A percentile compares a stretch with the other conserved stretches of the same genome.
These are phyloP conservation scores for Tetragonula clypearis DNA, from an alignment of 1,140 invertebrate genomes.

Conservation along the genomic window DNA sequence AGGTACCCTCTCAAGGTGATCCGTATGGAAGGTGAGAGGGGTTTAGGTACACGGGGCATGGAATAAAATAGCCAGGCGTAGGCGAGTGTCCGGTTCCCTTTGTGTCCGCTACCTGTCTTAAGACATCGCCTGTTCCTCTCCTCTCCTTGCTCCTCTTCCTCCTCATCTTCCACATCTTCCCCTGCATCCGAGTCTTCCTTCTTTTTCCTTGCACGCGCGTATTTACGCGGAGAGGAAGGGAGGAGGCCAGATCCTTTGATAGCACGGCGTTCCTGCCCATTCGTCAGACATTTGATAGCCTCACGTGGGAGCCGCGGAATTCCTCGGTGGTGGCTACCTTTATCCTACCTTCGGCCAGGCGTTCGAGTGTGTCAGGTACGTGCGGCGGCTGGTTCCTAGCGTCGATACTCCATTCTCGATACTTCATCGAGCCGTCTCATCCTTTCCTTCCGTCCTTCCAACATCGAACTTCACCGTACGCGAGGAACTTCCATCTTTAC, in stretches of 20 bases:
- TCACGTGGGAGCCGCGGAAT: constrained; percentile 78
- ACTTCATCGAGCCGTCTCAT: constrained; percentile 6
- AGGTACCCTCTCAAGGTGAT: constrained; percentile 53
- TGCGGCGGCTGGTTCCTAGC: constrained; percentile 26
- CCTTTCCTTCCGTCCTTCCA: constrained; percentile 14
- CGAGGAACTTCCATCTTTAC: background rate
- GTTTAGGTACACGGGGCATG: constrained; percentile 58
- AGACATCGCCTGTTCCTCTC: constrained; percentile 71
- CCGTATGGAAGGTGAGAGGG: constrained; percentile 41
- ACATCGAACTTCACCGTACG: background rate
- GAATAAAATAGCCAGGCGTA: constrained; percentile 74
- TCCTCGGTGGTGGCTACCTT: constrained; percentile 67
- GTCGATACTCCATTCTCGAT: constrained; percentile 59
- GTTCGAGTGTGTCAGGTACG: constrained; percentile 61
- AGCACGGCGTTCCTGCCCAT: constrained; percentile 80
- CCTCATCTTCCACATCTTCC: constrained; percentile 26
- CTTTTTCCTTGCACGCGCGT: constrained; percentile 61
- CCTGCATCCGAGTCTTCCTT: constrained; percentile 39
- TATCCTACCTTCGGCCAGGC: constrained; percentile 22
- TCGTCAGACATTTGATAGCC: constrained; percentile 82
- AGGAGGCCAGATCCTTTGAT: constrained; percentile 77
- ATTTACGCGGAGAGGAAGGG: constrained; percentile 62
- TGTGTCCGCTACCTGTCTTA: constrained; percentile 80
- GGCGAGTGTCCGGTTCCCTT: constrained; percentile 79
- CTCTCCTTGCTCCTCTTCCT: constrained; percentile 43